Evolutionary conservation across 2,888 invertebrate species (phyloP), one percentile per base, ranked within the genome.

Genomic region (Diarsia mendica): DNA sequence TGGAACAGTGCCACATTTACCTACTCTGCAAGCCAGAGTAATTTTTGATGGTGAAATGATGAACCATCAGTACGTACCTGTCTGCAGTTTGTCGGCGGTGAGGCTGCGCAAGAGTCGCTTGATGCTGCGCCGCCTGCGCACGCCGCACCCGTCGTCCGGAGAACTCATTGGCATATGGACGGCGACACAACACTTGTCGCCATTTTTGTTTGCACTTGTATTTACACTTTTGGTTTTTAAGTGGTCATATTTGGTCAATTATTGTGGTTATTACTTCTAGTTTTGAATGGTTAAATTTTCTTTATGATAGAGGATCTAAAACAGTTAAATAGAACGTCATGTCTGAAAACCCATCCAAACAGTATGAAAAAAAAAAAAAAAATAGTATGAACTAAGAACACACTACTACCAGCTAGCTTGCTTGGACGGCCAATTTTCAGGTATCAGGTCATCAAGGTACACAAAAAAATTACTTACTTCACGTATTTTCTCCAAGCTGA

Each of bases 51-150:
- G 28, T 28, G n/a, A n/a, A n/a, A n/a, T n/a, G 9, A n/a, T n/a
- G 53, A n/a, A 0, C 5, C 39, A 20, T 15, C 3, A 67, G 70
- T 83, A 95, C 95, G 95, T 81, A 94, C 95, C 95, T 93, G 95
- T 93, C 79, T 95, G 96, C 77, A 96, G 91, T 80, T 94, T 95
- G 80, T 96, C 96, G 0, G 96, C 92, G 2, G 96, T 96, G 86
- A 96, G 95, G 84, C 96, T 96, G 83, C 96, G 91, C 92, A 96
- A 88, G 66, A 96, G 93, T 58, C 96, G 91, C 91, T 96, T 96
- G 93, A 96, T 95, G 93, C 96, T 96, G 88, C 96, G 94, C 51
- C 96, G 93, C 53, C 96, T 94, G 44, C 95, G 94, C 89, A 96
- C 95, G 88, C 94, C 95, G 88, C 91, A 83, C 48, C 90, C 89